Percentiles rank a stretch among this genome's conserved stretches.
These are phyloP conservation scores for Onychomys arenicola DNA, from an alignment of 2,797 vertebrate species.

Conservation along the genomic window DNA sequence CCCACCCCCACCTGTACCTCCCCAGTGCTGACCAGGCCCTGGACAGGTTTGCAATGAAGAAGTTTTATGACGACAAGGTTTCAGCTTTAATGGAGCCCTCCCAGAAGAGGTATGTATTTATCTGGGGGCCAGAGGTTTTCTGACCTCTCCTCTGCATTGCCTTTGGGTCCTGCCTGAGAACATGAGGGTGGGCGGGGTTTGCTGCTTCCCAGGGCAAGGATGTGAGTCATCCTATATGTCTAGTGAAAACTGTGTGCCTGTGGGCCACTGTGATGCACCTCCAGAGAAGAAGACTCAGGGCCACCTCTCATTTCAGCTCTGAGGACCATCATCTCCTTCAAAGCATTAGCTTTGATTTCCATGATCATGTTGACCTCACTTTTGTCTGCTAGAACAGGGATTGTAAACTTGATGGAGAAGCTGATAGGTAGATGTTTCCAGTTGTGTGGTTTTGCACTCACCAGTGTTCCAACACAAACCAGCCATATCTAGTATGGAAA, in stretches of 20 bases:
- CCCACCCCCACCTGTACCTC: constrained; percentile 56
- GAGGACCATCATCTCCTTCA: rapidly evolving
- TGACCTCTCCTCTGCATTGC: not conserved
- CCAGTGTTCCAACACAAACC: not conserved
- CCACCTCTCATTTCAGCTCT: rapidly evolving
- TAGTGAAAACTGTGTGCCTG: not conserved
- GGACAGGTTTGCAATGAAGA: constrained; percentile 98
- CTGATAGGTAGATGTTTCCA: not conserved
- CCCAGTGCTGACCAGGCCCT: constrained; percentile 97
- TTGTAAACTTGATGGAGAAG: too few species aligned
- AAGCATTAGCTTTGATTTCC: not conserved
- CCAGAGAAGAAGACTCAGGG: rapidly evolving
- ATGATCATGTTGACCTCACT: not conserved
- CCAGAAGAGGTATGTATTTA: constrained; percentile 93
- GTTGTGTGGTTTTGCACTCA: not conserved
- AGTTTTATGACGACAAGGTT: constrained; percentile 98
- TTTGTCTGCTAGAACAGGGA: not conserved
- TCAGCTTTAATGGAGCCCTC: constrained; percentile 96
- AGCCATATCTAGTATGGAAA: not conserved
- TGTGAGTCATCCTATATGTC: rapidly evolving
- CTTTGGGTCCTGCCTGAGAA: not conserved
- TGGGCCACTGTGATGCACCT: rapidly evolving
- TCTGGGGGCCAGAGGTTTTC: not conserved
- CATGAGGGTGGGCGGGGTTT: rapidly evolving
- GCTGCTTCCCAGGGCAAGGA: too few species aligned